These are phyloP conservation scores for Sturmia bella DNA, from an alignment of 2,888 invertebrate species.

Conservation along the genomic window DNA sequence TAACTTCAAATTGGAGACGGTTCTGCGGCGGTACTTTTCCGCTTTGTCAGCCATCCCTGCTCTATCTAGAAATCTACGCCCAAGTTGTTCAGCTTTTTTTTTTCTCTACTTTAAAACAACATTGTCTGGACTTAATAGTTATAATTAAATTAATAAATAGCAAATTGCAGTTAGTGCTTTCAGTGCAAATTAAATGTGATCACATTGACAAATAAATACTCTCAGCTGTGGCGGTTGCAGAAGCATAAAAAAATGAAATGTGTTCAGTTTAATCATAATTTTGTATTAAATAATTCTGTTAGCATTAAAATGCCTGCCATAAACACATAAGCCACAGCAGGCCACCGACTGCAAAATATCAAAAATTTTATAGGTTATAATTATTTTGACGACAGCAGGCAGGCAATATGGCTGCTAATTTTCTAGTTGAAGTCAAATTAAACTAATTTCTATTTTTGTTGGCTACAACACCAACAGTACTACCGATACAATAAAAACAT, in stretches of 20 bases:
- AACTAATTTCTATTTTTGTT: too few relatives aligned
- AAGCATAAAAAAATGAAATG: not conserved
- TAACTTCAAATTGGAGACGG: constrained; percentile 49
- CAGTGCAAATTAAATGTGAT: constrained; percentile 42
- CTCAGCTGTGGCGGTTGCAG: not conserved
- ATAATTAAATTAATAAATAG: constrained; percentile 59
- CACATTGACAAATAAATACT: constrained; percentile 33
- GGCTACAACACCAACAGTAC: too few relatives aligned
- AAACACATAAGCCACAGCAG: too few relatives aligned
- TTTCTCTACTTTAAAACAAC: constrained; percentile 29
- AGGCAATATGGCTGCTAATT: too few relatives aligned
- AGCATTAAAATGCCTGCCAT: too few relatives aligned
- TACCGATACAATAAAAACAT: too few relatives aligned
- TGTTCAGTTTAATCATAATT: constrained; percentile 1
- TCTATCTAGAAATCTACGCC: constrained; percentile 34
- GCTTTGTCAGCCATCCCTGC: constrained; percentile 35
- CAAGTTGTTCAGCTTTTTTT: constrained; percentile 25
- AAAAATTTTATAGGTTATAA: too few relatives aligned
- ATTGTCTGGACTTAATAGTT: constrained; percentile 24
- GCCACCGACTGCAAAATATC: too few relatives aligned
- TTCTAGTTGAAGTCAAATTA: too few relatives aligned
- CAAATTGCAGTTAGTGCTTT: constrained; percentile 40
- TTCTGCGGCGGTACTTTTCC: constrained; percentile 37
- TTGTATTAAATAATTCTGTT: not conserved
- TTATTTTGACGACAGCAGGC: too few relatives aligned